Evolutionary conservation across 2,113 vertebrate genomes (phyloP).

Genomic region (Salminus brasiliensis): DNA sequence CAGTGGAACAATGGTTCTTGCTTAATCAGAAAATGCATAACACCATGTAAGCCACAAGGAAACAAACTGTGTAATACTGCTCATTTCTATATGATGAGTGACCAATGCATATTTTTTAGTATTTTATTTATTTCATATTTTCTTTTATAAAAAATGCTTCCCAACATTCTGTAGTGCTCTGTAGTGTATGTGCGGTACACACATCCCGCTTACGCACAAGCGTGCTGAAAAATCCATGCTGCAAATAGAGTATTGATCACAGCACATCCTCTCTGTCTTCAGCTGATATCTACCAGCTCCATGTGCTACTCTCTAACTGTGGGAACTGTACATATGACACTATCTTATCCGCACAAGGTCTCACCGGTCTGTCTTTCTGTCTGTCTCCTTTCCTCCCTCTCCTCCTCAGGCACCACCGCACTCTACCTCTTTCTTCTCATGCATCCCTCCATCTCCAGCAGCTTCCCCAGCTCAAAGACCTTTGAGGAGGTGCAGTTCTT

Average conservation of each 20-base stretch:
- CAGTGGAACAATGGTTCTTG: too few species aligned
- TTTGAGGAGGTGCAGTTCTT: constrained; percentile 99
- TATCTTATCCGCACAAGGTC: constrained; percentile 34
- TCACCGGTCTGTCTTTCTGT: constrained; percentile 6
- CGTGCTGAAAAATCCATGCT: constrained; percentile 38
- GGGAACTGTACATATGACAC: constrained; percentile 37
- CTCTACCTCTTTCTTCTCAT: constrained; percentile 98
- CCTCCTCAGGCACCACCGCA: constrained; percentile 90
- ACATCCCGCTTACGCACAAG: constrained; percentile 24
- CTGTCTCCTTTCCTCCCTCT: constrained; percentile 42
- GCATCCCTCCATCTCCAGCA: constrained; percentile 98
- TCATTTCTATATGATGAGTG: too few species aligned
- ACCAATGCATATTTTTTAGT: too few species aligned
- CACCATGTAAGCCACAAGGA: too few species aligned
- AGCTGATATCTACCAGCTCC: constrained; percentile 38
- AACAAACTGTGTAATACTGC: too few species aligned
- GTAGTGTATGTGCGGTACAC: too few species aligned
- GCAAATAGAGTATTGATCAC: constrained; percentile 68
- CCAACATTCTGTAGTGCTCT: too few species aligned
- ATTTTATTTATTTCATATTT: too few species aligned
- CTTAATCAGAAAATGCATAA: too few species aligned
- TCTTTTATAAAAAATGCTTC: too few species aligned
- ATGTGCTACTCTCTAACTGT: constrained; percentile 33
- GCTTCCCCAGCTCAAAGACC: constrained; percentile 95
- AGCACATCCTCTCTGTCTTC: constrained; percentile 31